Conservation (phyloP, 2,888 invertebrate genomes). For the Epistrophe grossulariae region DNA sequence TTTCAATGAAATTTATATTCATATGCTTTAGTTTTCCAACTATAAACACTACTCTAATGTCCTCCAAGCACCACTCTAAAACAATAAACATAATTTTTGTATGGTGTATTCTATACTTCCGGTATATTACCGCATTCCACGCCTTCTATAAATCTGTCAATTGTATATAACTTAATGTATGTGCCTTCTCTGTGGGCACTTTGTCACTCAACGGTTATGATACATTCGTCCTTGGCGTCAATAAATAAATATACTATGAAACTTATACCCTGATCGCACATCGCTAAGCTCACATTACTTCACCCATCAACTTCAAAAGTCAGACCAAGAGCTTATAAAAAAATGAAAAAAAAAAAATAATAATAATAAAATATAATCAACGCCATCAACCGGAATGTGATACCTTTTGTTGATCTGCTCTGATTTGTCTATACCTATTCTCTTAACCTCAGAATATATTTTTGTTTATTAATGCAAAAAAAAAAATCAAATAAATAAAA, state of each 20-base stretch:
- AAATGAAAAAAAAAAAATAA: background rate
- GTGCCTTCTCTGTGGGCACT: slow-evolving; percentile 40
- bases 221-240: slow-evolving; percentile 71
- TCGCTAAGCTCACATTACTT: slow-evolving; percentile 59
- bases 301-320: slow-evolving; percentile 28
- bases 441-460: slow-evolving; percentile 56
- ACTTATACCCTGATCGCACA: slow-evolving; percentile 16
- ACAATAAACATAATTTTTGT: slow-evolving; percentile 41
- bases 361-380: background rate
- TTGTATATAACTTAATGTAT: slow-evolving; percentile 35
- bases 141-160: slow-evolving; percentile 64
- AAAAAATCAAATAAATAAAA: slow-evolving; percentile 6
- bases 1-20: background rate
- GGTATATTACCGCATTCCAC: slow-evolving; percentile 49
- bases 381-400: slow-evolving; percentile 50
- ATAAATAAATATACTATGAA: slow-evolving; percentile 19
- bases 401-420: slow-evolving; percentile 69
- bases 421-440: slow-evolving; percentile 45
- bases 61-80: background rate
- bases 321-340: slow-evolving; percentile 6
- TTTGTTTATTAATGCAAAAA: slow-evolving; percentile 67
- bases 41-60: background rate
- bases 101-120: slow-evolving; percentile 55
- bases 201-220: slow-evolving; percentile 69
- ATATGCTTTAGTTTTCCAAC: background rate